A percentile compares a stretch with the other conserved stretches of the same genome.
phyloP scores from a whole-genome alignment of 2,888 invertebrate species.

The Eledona agricola region DNA sequence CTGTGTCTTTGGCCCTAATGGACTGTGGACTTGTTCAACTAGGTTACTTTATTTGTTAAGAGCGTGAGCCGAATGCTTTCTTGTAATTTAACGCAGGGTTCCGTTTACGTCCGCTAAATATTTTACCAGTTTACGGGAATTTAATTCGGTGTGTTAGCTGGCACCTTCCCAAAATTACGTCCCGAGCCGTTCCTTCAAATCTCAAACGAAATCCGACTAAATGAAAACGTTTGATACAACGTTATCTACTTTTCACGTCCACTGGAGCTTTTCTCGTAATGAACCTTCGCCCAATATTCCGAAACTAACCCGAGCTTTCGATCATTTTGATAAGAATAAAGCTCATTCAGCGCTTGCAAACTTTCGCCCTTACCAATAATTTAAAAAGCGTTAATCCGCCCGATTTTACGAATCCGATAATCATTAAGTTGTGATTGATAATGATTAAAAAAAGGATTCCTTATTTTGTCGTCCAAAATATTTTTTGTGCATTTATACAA shows the following conservation, averaged over 20 bases:
- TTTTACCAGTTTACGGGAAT: conserved; percentile 24
- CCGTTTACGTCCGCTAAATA: conserved; percentile 25
- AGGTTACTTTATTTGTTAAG: conserved; percentile 48
- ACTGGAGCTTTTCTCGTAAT: conserved; percentile 11
- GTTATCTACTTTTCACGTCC: conserved; percentile 9
- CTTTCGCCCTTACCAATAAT: conserved; percentile 3
- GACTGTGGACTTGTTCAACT: conserved; percentile 48
- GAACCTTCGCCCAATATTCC: conserved; percentile 1
- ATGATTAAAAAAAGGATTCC: no score
- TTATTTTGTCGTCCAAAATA: no score
- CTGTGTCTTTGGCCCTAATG: conserved; percentile 48
- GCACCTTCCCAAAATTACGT: conserved; percentile 19
- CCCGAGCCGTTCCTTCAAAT: conserved; percentile 11
- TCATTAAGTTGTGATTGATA: conserved; percentile 10
- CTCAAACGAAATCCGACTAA: conserved; percentile 22
- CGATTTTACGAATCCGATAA: conserved; percentile 1
- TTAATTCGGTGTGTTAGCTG: conserved; percentile 24
- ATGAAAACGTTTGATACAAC: conserved; percentile 19
- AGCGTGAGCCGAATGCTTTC: conserved; percentile 43
- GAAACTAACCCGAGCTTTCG: neutral
- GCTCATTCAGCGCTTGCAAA: conserved; percentile 1
- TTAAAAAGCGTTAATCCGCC: conserved; percentile 12
- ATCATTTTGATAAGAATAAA: conserved; percentile 12
- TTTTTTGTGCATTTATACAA: no score
- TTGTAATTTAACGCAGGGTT: conserved; percentile 31